Conservation (phyloP, 2,888 invertebrate species). For the Esperia sulphurella region DNA sequence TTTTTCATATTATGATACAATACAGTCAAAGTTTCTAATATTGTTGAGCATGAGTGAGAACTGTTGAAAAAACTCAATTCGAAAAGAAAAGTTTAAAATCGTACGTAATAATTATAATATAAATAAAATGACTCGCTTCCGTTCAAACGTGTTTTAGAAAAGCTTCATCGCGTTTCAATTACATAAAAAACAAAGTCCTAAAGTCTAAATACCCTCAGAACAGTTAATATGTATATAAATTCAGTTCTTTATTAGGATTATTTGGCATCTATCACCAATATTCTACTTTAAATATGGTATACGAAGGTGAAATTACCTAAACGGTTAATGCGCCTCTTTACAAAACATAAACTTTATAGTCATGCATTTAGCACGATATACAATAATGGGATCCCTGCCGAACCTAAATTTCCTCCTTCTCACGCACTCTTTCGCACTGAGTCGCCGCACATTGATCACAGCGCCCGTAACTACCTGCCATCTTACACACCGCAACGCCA, state of each 20-base stretch:
- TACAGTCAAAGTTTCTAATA: slow-evolving; percentile 30
- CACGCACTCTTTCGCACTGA: slow-evolving; percentile 48
- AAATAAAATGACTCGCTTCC: slow-evolving; percentile 38
- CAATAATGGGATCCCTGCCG: slow-evolving; percentile 64
- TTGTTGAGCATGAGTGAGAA: slow-evolving; percentile 48
- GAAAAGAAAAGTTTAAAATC: slow-evolving; percentile 16
- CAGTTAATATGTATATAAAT: slow-evolving; percentile 77
- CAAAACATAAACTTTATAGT: slow-evolving; percentile 53
- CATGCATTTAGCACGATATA: slow-evolving; percentile 36
- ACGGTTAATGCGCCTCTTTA: slow-evolving; percentile 58
- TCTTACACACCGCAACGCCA: slow-evolving; percentile 32
- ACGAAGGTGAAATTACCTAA: slow-evolving; percentile 72
- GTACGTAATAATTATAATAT: slow-evolving; percentile 19
- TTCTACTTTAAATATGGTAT: slow-evolving; percentile 72
- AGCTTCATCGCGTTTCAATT: slow-evolving; percentile 40
- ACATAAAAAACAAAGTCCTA: slow-evolving; percentile 63
- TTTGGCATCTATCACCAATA: slow-evolving; percentile 78
- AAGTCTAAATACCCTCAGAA: slow-evolving; percentile 76
- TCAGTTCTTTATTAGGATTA: slow-evolving; percentile 79
- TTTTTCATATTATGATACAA: slow-evolving; percentile 36
- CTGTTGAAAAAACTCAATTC: slow-evolving; percentile 25
- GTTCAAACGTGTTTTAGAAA: slow-evolving; percentile 24
- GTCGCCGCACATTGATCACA: slow-evolving; percentile 14
- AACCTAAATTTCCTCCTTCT: slow-evolving; percentile 68
- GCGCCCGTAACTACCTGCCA: slow-evolving; percentile 6